These are phyloP conservation scores for Hippoglossus hippoglossus DNA, from an alignment of 2,797 vertebrate species.

Conservation along the genomic window DNA sequence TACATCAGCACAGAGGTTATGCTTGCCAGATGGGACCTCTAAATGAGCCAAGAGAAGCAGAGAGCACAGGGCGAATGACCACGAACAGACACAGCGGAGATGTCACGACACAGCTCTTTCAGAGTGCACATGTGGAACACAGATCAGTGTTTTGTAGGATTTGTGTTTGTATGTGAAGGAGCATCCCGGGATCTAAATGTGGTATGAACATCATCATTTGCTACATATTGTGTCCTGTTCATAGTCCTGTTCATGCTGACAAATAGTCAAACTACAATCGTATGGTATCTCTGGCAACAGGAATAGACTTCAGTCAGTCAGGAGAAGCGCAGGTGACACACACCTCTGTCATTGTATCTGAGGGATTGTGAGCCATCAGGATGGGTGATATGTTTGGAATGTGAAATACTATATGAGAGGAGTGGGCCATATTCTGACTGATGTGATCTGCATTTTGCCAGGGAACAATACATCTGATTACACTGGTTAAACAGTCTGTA, in stretches of 20 bases:
- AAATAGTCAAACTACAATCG: background rate
- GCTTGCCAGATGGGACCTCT: conserved; percentile 71
- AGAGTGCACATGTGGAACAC: conserved; percentile 56
- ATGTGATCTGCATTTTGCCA: too few relatives aligned
- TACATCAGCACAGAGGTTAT: conserved; percentile 68
- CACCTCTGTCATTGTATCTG: background rate
- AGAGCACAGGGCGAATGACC: conserved; percentile 42
- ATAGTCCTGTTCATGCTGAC: background rate
- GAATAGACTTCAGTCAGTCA: background rate
- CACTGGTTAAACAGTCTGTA: background rate
- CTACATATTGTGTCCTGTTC: background rate
- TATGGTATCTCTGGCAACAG: background rate
- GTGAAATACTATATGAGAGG: too few relatives aligned
- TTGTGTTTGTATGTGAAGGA: conserved; percentile 7
- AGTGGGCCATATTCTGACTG: too few relatives aligned
- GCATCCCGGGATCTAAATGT: conserved; percentile 21
- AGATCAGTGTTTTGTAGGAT: conserved; percentile 25
- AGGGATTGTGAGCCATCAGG: too few relatives aligned
- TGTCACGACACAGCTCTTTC: conserved; percentile 50
- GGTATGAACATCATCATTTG: conserved; percentile 23
- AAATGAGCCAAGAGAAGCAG: conserved; percentile 71
- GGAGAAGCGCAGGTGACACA: background rate
- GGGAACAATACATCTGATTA: background rate
- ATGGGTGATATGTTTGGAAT: background rate
- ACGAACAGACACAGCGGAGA: conserved; percentile 52